Evolutionary conservation across 2,797 vertebrate species (phyloP), one percentile per base, ranked within the genome.

Genomic region (Loriculus beryllinus): DNA sequence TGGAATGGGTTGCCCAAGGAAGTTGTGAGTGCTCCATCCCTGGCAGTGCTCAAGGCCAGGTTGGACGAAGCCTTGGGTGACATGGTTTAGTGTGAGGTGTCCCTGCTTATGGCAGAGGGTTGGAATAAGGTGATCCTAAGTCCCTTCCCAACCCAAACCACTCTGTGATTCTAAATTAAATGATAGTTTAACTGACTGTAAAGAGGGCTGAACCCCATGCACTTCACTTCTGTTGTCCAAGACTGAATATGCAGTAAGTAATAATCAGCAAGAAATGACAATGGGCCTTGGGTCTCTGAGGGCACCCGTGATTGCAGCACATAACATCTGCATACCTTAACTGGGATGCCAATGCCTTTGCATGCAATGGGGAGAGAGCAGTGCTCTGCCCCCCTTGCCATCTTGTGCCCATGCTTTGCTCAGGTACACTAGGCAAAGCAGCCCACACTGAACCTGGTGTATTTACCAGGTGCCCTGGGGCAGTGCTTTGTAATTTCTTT

Each of bases 351-450:
- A 7, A 9, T 67, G 37, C 37, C 14, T 67, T 49, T 43, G 37
- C 29, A 22, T 8, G 28, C 28, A 40, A 3, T 8, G 40, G 26
- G n/a, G 23, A 82, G 40, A 43, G 28, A 33, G 40, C 28, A 49
- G 43, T 2, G 7, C 70, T 40, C 18, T 47, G 39, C 11, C 15
- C 26, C 42, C 12, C 0, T 0, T 45, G 51, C 45, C 11, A 4
- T 5, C 29, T 47, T 51, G 15, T n/a, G 57, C 77, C 20, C 26
- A 28, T 28, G 26, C 69, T 67, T 67, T 6, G 9, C 33, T 43
- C 43, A 18, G 49, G 19, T 35, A 26, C 0, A 1, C 76, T 63
- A 60, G 33, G n/a, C 47, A 13, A 14, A 17, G 51, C n/a, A 69
- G 42, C 20, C n/a, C 33, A 26, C 12, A 6, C 78, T 56, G 48